Evolutionary conservation across 2,888 invertebrate species (phyloP).

Genomic region (Synanthedon tipuliformis): DNA sequence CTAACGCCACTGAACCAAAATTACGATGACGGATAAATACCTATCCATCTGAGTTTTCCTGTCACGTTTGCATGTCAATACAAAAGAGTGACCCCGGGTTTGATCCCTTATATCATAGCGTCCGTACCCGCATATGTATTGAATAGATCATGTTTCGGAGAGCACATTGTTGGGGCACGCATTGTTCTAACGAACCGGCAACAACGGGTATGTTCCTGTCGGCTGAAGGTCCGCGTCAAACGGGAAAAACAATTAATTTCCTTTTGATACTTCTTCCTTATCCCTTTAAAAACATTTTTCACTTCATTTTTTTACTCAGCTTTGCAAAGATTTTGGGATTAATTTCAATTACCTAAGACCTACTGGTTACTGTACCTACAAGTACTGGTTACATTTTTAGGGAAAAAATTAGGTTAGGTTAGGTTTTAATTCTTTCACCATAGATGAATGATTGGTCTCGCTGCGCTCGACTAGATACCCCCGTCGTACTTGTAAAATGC

Average conservation of each 20-base stretch:
- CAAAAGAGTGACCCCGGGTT: neutral
- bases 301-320: too few species aligned
- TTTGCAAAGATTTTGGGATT: too few species aligned
- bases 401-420: too few species aligned
- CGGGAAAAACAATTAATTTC: neutral
- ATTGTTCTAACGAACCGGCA: neutral
- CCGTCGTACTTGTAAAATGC: too few species aligned
- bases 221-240: neutral
- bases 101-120: neutral
- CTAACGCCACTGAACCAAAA: too few species aligned
- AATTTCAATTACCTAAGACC: too few species aligned
- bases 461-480: too few species aligned
- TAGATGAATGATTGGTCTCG: too few species aligned
- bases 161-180: neutral
- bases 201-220: neutral
- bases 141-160: neutral
- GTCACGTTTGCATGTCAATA: neutral
- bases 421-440: too few species aligned
- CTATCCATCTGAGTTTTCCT: neutral
- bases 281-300: too few species aligned
- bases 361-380: too few species aligned
- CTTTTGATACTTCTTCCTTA: neutral
- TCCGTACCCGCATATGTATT: neutral
- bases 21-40: neutral
- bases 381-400: too few species aligned